Conservation (phyloP, 2,113 vertebrate genomes). For the Perognathus longimembris region DNA sequence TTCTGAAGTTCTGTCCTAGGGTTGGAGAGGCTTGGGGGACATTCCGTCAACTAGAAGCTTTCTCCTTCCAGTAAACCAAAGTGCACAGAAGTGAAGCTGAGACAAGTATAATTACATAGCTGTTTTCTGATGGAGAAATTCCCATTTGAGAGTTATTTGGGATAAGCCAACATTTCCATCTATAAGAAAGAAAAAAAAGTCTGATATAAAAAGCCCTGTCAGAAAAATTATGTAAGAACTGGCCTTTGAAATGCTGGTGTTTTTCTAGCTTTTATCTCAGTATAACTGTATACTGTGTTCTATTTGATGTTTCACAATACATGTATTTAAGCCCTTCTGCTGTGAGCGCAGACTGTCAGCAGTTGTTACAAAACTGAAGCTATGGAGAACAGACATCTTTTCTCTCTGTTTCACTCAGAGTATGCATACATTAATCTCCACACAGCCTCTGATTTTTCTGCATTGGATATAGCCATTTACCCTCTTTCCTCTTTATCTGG, state of each 20-base stretch:
- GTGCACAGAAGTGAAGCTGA: neutral
- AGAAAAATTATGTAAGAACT: slow-evolving; percentile 46
- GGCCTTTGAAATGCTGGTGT: slow-evolving; percentile 51
- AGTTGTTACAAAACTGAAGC: slow-evolving; percentile 37
- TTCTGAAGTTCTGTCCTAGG: neutral
- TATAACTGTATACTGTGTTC: neutral
- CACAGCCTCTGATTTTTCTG: neutral
- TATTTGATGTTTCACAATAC: slow-evolving; percentile 60
- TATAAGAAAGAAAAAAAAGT: neutral
- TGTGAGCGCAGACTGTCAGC: slow-evolving; percentile 17
- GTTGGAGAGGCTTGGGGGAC: slow-evolving; percentile 29
- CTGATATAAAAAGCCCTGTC: neutral
- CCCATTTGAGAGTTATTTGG: slow-evolving; percentile 21
- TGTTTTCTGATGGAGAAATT: slow-evolving; percentile 72
- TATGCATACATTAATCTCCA: neutral
- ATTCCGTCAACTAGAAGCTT: neutral
- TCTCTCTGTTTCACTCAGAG: neutral
- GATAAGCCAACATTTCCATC: neutral
- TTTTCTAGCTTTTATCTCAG: slow-evolving; percentile 35
- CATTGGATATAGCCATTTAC: neutral
- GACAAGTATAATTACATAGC: neutral
- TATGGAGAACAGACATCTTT: slow-evolving; percentile 52
- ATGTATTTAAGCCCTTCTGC: neutral
- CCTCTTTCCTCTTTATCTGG: neutral
- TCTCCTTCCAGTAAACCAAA: slow-evolving; percentile 19